Evolutionary conservation across 1,140 invertebrate species (phyloP).

Genomic region (Meteorus sp.): DNA sequence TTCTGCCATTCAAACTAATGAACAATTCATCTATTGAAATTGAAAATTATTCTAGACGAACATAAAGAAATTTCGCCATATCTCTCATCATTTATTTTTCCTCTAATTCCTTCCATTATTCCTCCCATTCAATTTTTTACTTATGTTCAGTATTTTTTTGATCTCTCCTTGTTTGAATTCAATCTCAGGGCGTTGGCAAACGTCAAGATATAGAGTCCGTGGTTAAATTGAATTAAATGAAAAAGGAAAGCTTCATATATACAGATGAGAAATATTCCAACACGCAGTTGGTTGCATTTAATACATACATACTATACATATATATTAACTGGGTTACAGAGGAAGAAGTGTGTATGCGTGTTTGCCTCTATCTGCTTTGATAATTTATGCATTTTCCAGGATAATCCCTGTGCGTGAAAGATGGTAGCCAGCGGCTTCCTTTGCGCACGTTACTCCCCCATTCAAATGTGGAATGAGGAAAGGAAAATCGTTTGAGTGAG

Average conservation of each 20-base stretch:
- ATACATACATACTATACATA: not conserved
- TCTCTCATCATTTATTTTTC: not conserved
- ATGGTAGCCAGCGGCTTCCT: slow-evolving; percentile 32
- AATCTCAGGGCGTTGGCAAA: slow-evolving; percentile 5
- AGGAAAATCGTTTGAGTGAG: no score
- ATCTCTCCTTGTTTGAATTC: not conserved
- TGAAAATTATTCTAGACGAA: no score
- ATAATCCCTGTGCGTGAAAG: slow-evolving; percentile 48
- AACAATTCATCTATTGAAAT: not conserved
- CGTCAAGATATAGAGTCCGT: slow-evolving; percentile 5
- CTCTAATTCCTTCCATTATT: not conserved
- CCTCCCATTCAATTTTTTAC: no score
- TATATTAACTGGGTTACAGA: not conserved
- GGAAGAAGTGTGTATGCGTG: slow-evolving; percentile 29
- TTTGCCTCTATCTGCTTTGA: slow-evolving; percentile 39
- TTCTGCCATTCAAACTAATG: no score
- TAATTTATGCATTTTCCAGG: slow-evolving; percentile 50
- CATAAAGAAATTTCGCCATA: no score
- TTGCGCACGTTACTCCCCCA: no score
- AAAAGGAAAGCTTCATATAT: slow-evolving; percentile 14
- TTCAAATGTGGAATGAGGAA: no score
- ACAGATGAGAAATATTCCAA: slow-evolving; percentile 10
- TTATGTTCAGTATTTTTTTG: no score
- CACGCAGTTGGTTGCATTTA: slow-evolving; percentile 22
- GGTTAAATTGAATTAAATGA: slow-evolving; percentile 26